Percentiles rank a stretch among this genome's conserved stretches.
Conservation (phyloP, 2,113 vertebrate species). For the Pelecanus crispus region DNA sequence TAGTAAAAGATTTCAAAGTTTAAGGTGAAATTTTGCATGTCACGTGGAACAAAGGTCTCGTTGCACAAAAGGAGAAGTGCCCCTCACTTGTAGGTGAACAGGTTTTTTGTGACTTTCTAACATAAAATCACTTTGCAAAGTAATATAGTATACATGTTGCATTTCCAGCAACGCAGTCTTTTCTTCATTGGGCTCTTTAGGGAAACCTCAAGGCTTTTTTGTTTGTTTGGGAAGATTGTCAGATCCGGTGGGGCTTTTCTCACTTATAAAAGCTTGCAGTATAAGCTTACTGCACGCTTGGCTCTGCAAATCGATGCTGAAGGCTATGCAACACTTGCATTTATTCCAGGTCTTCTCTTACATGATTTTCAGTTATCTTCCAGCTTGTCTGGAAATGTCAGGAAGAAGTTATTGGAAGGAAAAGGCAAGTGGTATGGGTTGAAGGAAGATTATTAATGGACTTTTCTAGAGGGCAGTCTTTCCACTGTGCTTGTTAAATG, state of each 20-base stretch:
- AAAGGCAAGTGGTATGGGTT: not conserved
- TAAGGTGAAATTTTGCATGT: not conserved
- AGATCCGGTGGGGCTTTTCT: not conserved
- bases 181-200: not conserved
- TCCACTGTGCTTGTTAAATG: not conserved
- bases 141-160: not conserved
- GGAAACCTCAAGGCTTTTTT: not conserved
- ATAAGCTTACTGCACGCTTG: not conserved
- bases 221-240: not conserved
- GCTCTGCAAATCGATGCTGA: not conserved
- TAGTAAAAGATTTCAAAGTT: not conserved
- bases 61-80: not conserved
- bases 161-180: not conserved
- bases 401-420: not conserved
- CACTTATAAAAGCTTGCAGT: not conserved
- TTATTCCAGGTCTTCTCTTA: not conserved
- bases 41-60: fast-evolving
- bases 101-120: not conserved
- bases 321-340: not conserved
- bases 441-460: not conserved
- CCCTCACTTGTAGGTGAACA: not conserved
- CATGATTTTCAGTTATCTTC: not conserved
- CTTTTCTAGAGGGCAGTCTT: not conserved
- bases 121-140: not conserved
- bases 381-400: not conserved